Conservation (phyloP, 2,113 vertebrate species). For the Paramisgurnus dabryanus region DNA sequence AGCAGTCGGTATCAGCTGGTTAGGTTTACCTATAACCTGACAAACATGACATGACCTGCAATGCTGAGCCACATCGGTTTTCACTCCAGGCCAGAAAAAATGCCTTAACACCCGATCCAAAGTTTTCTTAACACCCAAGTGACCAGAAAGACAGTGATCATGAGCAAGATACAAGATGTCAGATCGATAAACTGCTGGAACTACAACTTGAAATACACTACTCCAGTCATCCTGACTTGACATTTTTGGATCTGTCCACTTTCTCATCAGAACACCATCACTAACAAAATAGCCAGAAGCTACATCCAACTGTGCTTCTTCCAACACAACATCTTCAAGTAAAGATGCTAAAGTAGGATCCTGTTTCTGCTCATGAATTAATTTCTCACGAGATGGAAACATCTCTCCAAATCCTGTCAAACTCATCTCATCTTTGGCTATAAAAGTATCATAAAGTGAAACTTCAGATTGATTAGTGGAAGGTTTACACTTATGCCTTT, state of each 20-base stretch:
- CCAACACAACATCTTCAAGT: background rate
- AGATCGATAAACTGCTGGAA: background rate
- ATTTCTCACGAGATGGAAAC: background rate
- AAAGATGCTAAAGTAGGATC: background rate
- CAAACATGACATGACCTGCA: background rate
- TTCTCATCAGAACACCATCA: background rate
- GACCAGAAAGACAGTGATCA: background rate
- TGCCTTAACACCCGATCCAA: background rate
- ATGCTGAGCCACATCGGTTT: background rate
- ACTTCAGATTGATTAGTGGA: background rate
- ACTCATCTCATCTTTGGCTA: background rate
- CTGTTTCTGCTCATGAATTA: background rate
- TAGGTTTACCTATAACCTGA: background rate
- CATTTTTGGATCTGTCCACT: background rate
- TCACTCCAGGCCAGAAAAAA: background rate
- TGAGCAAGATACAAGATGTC: background rate
- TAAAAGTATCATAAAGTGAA: background rate
- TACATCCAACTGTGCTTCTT: background rate
- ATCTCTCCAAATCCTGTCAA: background rate
- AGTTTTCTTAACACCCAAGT: background rate
- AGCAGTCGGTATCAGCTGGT: too few species aligned
- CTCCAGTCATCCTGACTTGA: background rate
- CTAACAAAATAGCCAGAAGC: background rate
- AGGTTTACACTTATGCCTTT: background rate
- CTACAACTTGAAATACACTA: background rate